A percentile compares a stretch with the other conserved stretches of the same genome.
phyloP scores from a whole-genome alignment of 1,140 invertebrate genomes.

The Caenorhabditis remanei region DNA sequence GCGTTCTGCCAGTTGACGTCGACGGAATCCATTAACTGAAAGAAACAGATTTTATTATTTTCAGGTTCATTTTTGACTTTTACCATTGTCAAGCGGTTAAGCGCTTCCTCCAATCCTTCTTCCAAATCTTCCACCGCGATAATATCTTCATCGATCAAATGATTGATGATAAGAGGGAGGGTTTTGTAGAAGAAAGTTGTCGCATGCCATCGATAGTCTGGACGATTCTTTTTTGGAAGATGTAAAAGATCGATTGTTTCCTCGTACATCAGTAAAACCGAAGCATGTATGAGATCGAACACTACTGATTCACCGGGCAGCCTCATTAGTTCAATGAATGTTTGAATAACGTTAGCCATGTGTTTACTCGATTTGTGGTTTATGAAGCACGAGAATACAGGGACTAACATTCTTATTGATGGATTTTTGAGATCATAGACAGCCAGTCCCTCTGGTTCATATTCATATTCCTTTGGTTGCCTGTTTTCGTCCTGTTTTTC shows the following conservation, averaged over 20 bases:
- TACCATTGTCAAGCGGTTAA: constrained; percentile 4
- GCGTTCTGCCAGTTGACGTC: constrained; percentile 4
- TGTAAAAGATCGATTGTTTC: constrained; percentile 6
- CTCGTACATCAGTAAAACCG: neutral
- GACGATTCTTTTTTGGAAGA: neutral
- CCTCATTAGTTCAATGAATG: constrained; percentile 5
- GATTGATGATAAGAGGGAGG: neutral
- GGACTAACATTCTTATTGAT: neutral
- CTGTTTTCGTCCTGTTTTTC: neutral
- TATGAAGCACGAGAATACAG: neutral
- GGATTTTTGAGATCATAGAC: constrained; percentile 5
- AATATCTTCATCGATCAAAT: neutral
- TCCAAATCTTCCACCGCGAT: neutral
- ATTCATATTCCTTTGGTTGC: neutral
- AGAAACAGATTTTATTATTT: neutral
- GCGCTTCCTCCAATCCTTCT: neutral
- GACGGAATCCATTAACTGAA: constrained; percentile 12
- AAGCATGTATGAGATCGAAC: constrained; percentile 7
- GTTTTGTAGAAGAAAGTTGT: constrained; percentile 39
- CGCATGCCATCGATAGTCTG: constrained; percentile 16
- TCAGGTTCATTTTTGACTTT: neutral
- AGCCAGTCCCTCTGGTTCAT: neutral
- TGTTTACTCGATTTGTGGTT: neutral
- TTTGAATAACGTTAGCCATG: neutral
- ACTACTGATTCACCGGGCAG: neutral